A percentile compares a stretch with the other conserved stretches of the same genome.
phyloP scores from a whole-genome alignment of 1,140 invertebrate genomes.

The Chironomus tepperi region DNA sequence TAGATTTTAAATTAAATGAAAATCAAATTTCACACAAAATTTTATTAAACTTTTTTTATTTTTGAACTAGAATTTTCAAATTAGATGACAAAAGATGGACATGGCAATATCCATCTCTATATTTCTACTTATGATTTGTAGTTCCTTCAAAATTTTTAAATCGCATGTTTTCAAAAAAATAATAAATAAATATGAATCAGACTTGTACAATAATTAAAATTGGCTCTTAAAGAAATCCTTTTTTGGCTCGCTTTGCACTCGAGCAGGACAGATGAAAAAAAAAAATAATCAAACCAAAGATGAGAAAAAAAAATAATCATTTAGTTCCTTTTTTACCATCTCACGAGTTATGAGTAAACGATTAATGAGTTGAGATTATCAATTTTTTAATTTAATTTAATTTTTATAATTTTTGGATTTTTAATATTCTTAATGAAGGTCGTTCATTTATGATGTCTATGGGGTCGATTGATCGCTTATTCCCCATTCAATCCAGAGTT shows the following conservation, averaged over 20 bases:
- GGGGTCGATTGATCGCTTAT: too few relatives aligned
- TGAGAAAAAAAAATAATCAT: not conserved
- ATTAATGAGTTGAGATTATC: not conserved
- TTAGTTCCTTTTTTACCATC: constrained; percentile 24
- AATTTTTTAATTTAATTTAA: not conserved
- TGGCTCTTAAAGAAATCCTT: not conserved
- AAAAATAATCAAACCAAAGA: not conserved
- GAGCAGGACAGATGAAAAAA: not conserved
- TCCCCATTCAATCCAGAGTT: too few relatives aligned
- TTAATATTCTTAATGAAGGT: not conserved
- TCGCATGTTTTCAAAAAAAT: not conserved
- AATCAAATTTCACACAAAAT: too few relatives aligned
- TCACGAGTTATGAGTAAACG: constrained; percentile 19
- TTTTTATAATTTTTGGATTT: not conserved
- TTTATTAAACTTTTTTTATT: too few relatives aligned
- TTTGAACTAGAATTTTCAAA: too few relatives aligned
- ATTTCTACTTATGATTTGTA: too few relatives aligned
- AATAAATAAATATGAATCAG: not conserved
- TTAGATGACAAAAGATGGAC: too few relatives aligned
- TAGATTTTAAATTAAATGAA: too few relatives aligned
- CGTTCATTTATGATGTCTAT: too few relatives aligned
- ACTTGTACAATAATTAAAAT: not conserved
- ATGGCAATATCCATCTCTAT: too few relatives aligned
- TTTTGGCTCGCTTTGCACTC: constrained; percentile 18
- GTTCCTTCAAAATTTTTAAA: not conserved